These are phyloP conservation scores for Meiosimyza platycephala DNA, from an alignment of 2,888 invertebrate genomes.

Conservation along the genomic window DNA sequence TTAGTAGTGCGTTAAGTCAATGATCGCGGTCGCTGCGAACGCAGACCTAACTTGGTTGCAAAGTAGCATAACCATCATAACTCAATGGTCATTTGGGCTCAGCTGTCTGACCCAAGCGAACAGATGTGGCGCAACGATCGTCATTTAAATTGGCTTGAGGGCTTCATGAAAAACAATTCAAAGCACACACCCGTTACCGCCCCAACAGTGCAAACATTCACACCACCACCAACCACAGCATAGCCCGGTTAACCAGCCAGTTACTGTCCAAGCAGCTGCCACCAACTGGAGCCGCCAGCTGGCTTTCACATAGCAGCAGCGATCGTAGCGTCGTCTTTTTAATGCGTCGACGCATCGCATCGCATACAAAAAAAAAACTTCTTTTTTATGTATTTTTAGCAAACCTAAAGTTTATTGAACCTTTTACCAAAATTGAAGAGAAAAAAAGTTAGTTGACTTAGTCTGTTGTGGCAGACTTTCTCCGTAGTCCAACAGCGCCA, in stretches of 20 bases:
- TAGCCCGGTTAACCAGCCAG: background rate
- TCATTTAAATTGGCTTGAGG: constrained; percentile 15
- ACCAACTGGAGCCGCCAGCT: constrained; percentile 13
- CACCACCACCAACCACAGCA: background rate
- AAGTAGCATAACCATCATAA: background rate
- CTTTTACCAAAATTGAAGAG: constrained; percentile 41
- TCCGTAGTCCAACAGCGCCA: constrained; percentile 48
- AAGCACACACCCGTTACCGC: background rate
- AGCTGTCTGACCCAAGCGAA: constrained; percentile 9
- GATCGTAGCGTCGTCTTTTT: constrained; percentile 7
- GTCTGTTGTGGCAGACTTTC: constrained; percentile 55
- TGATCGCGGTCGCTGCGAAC: constrained; percentile 56
- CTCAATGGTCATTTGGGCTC: background rate
- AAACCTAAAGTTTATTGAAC: constrained; percentile 62
- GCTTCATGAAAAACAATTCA: constrained; percentile 13
- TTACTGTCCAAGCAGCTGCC: background rate
- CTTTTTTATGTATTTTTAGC: constrained; percentile 53
- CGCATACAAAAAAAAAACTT: constrained; percentile 37
- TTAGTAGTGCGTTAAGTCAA: constrained; percentile 65
- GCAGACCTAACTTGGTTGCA: background rate
- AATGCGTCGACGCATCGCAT: constrained; percentile 35
- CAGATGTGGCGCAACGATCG: constrained; percentile 11
- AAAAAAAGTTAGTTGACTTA: constrained; percentile 38
- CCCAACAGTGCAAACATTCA: background rate
- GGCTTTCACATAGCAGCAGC: constrained; percentile 18